These are phyloP conservation scores for Bombus huntii DNA, from an alignment of 1,140 invertebrate genomes.

Conservation along the genomic window DNA sequence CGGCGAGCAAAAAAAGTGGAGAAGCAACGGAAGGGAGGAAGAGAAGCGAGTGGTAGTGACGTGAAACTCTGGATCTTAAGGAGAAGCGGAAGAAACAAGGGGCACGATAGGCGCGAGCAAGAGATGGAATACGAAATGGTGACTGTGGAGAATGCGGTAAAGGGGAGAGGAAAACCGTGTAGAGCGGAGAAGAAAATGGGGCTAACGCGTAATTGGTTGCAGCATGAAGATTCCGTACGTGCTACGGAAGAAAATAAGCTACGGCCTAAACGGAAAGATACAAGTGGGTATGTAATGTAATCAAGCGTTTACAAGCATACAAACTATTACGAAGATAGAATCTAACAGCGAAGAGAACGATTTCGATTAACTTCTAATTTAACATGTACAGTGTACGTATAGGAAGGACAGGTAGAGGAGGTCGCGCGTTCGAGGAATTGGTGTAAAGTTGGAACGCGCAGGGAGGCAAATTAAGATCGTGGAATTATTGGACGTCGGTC, in stretches of 20 bases:
- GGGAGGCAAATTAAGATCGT: slow-evolving; percentile 26
- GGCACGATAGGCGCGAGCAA: neutral
- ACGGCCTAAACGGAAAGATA: neutral
- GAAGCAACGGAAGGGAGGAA: slow-evolving; percentile 29
- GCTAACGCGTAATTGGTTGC: neutral
- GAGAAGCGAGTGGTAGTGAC: neutral
- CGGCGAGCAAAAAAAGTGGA: slow-evolving; percentile 19
- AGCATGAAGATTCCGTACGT: neutral
- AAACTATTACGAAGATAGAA: neutral
- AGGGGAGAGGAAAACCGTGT: too few species aligned
- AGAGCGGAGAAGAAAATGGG: neutral
- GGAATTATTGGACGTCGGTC: slow-evolving; percentile 21
- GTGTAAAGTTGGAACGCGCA: neutral
- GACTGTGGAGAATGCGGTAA: neutral
- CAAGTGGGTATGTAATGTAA: neutral
- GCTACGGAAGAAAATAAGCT: too few species aligned
- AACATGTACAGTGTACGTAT: neutral
- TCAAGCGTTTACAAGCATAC: neutral
- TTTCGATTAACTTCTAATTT: neutral
- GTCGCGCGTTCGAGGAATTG: neutral
- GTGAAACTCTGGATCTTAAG: neutral
- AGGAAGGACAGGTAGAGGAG: neutral
- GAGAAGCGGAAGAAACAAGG: neutral
- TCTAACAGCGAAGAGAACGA: neutral
- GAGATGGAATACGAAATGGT: neutral